Evolutionary conservation across 1,140 invertebrate species (phyloP).

Genomic region (Halictus rubicundus): DNA sequence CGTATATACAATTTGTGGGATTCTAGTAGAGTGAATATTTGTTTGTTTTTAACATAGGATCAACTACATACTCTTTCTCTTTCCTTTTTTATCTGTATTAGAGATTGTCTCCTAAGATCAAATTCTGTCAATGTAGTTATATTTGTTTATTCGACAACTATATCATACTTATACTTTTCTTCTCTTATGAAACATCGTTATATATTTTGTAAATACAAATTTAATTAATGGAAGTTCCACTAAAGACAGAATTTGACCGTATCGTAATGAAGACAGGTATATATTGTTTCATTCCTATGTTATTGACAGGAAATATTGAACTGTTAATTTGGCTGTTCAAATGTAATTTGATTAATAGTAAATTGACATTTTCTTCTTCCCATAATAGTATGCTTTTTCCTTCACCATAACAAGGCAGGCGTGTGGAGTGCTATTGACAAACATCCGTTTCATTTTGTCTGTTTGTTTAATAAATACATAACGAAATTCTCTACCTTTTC

Average conservation of each 20-base stretch:
- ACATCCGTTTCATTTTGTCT: constrained; percentile 10
- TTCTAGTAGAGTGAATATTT: constrained; percentile 48
- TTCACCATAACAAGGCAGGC: constrained; percentile 58
- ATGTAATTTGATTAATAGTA: constrained; percentile 68
- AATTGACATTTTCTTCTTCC: constrained; percentile 64
- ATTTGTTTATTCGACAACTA: constrained; percentile 9
- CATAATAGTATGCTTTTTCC: constrained; percentile 33
- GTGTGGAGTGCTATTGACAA: constrained; percentile 55
- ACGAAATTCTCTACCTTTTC: constrained; percentile 14
- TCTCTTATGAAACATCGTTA: constrained; percentile 26
- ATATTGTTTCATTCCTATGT: constrained; percentile 40
- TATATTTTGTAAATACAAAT: constrained; percentile 36
- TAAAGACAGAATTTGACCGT: constrained; percentile 46
- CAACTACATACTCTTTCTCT: constrained; percentile 35
- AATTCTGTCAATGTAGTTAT: constrained; percentile 54
- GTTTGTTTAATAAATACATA: constrained; percentile 48
- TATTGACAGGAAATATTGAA: constrained; percentile 58
- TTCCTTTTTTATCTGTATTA: constrained; percentile 38
- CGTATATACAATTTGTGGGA: constrained; percentile 50
- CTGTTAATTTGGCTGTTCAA: constrained; percentile 63
- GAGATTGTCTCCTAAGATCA: constrained; percentile 50
- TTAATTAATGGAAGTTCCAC: constrained; percentile 40
- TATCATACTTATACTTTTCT: constrained; percentile 31
- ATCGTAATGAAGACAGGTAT: constrained; percentile 48
- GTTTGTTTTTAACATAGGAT: constrained; percentile 52